These are phyloP conservation scores for Drosophila sordidapex DNA, from an alignment of 2,888 invertebrate species.

Conservation along the genomic window DNA sequence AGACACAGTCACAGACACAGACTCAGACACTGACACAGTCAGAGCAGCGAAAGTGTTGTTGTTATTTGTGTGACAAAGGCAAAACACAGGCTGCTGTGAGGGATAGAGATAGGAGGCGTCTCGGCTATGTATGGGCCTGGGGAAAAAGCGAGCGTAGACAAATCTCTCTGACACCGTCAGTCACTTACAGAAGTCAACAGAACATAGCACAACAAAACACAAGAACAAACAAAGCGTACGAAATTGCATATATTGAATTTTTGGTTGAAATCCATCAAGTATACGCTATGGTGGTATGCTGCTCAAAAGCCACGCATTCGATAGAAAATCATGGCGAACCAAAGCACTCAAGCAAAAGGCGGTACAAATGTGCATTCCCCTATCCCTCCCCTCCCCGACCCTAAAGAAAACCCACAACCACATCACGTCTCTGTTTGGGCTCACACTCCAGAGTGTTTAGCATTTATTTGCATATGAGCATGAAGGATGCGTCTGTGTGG, in stretches of 20 bases:
- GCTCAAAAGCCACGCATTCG: constrained; percentile 16
- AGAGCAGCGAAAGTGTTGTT: constrained; percentile 55
- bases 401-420: background rate
- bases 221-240: constrained; percentile 50
- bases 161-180: constrained; percentile 61
- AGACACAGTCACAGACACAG: background rate
- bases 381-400: background rate
- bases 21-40: constrained; percentile 13
- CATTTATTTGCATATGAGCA: constrained; percentile 73
- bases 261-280: constrained; percentile 69
- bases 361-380: background rate
- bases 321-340: constrained; percentile 46
- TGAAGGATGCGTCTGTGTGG: constrained; percentile 28
- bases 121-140: constrained; percentile 20
- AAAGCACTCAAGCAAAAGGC: constrained; percentile 42
- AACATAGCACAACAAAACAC: constrained; percentile 38
- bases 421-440: constrained; percentile 6
- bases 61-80: constrained; percentile 66
- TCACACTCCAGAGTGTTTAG: constrained; percentile 58
- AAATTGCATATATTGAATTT: constrained; percentile 61
- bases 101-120: background rate
- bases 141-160: constrained; percentile 17
- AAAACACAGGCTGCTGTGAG: constrained; percentile 29
- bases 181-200: constrained; percentile 60
- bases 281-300: constrained; percentile 50